Percentiles rank a stretch among this genome's conserved stretches.
These are phyloP conservation scores for Xenopus laevis DNA, from an alignment of 2,113 vertebrate genomes.

Conservation along the genomic window DNA sequence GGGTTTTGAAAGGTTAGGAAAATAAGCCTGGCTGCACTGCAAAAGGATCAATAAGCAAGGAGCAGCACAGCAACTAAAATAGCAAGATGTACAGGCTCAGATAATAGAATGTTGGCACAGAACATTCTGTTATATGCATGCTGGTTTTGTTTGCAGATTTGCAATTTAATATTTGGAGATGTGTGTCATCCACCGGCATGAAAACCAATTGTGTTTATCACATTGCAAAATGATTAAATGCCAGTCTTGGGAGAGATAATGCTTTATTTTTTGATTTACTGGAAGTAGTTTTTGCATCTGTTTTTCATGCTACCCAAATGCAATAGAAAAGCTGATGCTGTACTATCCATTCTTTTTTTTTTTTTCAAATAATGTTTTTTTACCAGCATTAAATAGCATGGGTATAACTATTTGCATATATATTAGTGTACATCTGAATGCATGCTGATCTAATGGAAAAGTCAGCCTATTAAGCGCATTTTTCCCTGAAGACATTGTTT, in stretches of 20 bases:
- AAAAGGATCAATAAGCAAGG: conserved; percentile 7
- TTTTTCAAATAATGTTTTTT: conserved; percentile 36
- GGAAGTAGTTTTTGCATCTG: conserved; percentile 34
- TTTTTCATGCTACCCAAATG: conserved; percentile 35
- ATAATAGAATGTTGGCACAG: conserved; percentile 37
- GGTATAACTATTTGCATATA: neutral
- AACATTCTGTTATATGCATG: neutral
- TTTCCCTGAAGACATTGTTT: conserved; percentile 30
- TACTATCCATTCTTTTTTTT: neutral
- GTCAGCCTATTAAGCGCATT: neutral
- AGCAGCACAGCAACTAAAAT: conserved; percentile 10
- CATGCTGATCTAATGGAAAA: conserved; percentile 27
- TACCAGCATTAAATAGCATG: conserved; percentile 20
- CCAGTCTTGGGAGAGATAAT: conserved; percentile 8
- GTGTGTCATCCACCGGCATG: conserved; percentile 40
- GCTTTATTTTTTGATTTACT: conserved; percentile 42
- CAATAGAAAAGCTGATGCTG: conserved; percentile 22
- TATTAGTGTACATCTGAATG: neutral
- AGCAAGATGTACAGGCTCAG: conserved; percentile 8
- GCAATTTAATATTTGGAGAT: conserved; percentile 40
- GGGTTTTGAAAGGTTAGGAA: neutral
- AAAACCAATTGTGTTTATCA: conserved; percentile 46
- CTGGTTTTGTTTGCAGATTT: conserved; percentile 42
- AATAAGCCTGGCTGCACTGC: conserved; percentile 14
- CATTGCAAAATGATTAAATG: conserved; percentile 40